These are phyloP conservation scores for Ceyx melanurus DNA, from an alignment of 2,113 vertebrate species.

Conservation along the genomic window DNA sequence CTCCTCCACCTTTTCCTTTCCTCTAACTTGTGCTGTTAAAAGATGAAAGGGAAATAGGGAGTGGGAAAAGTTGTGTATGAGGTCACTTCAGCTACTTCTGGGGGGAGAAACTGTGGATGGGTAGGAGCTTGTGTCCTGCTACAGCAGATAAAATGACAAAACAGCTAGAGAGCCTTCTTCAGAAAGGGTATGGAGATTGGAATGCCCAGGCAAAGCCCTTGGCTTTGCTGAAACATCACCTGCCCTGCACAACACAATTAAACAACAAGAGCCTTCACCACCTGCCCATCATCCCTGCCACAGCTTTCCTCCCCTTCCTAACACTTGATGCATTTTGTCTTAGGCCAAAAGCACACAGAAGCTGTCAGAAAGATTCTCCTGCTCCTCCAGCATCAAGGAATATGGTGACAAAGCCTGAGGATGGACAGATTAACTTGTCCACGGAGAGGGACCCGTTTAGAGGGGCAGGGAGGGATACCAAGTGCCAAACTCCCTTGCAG, in stretches of 20 bases:
- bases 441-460: not conserved
- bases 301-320: not conserved
- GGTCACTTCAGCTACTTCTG: not conserved
- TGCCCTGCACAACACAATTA: not conserved
- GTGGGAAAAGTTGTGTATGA: not conserved
- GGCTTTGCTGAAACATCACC: not conserved
- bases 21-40: constrained; percentile 16
- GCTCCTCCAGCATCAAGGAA: not conserved
- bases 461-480: not conserved
- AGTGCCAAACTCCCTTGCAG: not conserved
- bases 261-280: not conserved
- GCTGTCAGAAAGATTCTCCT: not conserved
- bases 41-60: not conserved
- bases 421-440: accelerated
- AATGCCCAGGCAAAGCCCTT: not conserved
- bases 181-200: not conserved
- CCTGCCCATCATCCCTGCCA: not conserved
- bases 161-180: not conserved
- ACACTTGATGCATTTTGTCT: not conserved
- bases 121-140: not conserved
- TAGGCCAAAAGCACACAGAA: not conserved
- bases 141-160: not conserved
- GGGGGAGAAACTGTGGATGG: not conserved
- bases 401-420: not conserved
- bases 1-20: not conserved